Conservation (phyloP, 2,797 vertebrate genomes). For the Tokudaia tokunoshimensis region DNA sequence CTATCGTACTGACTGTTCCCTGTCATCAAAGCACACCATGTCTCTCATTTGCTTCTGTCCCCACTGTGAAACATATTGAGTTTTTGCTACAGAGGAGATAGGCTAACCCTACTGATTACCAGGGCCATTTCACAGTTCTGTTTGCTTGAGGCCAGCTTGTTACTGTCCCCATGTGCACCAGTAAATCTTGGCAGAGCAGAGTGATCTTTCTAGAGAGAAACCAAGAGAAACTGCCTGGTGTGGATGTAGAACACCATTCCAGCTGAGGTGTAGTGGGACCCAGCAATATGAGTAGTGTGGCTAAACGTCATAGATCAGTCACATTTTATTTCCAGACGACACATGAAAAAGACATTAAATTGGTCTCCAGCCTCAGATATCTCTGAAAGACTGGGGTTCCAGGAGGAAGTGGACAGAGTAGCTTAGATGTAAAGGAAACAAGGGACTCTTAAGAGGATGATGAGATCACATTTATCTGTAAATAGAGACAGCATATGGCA, state of each 20-base stretch:
- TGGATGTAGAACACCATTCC: not conserved
- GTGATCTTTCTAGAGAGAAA: conserved; percentile 33
- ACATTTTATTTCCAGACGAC: not conserved
- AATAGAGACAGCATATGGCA: not conserved
- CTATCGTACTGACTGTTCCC: not conserved
- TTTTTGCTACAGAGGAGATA: not conserved
- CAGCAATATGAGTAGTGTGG: accelerated
- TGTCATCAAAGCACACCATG: not conserved
- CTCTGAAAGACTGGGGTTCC: not conserved
- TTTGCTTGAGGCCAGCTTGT: not conserved
- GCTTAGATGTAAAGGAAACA: not conserved
- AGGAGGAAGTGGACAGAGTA: not conserved
- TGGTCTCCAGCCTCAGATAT: not conserved
- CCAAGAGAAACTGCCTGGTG: not conserved
- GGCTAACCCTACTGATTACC: not conserved
- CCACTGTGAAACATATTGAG: not conserved
- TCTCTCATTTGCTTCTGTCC: not conserved
- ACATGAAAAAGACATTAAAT: not conserved
- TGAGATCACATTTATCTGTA: not conserved
- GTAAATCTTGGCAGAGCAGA: not conserved
- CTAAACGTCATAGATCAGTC: not conserved
- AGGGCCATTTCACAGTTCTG: not conserved
- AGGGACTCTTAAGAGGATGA: not conserved
- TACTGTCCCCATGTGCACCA: not conserved
- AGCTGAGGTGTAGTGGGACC: not conserved